Base-by-base conservation (phyloP, 2,888 invertebrate genomes). In the Drosophila mercatorum region DNA sequence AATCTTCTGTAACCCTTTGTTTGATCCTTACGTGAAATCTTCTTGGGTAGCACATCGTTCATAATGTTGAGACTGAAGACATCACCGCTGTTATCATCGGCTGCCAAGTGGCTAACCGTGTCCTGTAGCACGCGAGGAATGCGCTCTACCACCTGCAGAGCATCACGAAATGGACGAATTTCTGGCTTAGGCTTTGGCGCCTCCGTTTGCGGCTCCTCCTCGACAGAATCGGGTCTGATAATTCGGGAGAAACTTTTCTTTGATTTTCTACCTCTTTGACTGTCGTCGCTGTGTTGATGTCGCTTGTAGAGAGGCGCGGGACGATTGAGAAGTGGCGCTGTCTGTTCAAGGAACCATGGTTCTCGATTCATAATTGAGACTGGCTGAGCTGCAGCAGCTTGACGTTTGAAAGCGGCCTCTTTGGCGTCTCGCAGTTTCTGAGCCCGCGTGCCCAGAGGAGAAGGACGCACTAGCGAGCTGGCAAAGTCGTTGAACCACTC, bases 401-500 rank as follows among this genome's bases (percentile, higher is more conserved):
- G 70, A 3, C 74, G 81, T 2, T 72, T 62, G 8, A 86, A 40
- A 4, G 68, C 41, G 11, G 68, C 49, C 17, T 72, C 53, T 8
- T 59, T 61, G n/a, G 52, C 47, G 14, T 75, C 80, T 0, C 68
- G 78, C 49, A 72, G 68, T 28, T 70, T 69, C 2, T 75, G 75
- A 0, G 65, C 40, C 3, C 73, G 70, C 0, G 74, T 67, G 5
- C 83, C 83, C n/a, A 91, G 53, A 0, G 92, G 92, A 2, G 92
- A 91, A 0, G 92, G 92, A 11, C 91, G 85, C 7, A 92, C 88
- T 41, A 92, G 47, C 5, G 82, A 85, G 49, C 80, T 82, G 41
- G 90, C 78, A 6, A 91, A 82, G 55, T 92, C 92, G 56, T 79
- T 90, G 53, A 92, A 92, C 92, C 92, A 92, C 10, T 91, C 89